Evolutionary conservation across 2,888 invertebrate species (phyloP), one percentile per base, ranked within the genome.

Genomic region (Sinhomidia bicolor): DNA sequence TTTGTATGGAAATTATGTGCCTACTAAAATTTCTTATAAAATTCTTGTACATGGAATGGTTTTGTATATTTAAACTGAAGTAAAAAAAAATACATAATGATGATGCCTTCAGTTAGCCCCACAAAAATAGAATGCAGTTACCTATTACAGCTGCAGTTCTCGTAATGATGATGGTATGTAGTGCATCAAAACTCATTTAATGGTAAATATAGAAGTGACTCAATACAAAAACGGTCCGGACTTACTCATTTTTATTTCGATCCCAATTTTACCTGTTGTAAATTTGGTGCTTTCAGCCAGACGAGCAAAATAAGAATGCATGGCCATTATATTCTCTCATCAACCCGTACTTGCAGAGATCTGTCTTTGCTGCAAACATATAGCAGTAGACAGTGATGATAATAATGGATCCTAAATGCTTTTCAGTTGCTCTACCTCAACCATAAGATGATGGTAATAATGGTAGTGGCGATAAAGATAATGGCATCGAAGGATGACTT

Each of bases 401-500:
- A 41, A 5, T 23, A 47, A 62, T 76, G 60, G 17, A 26, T 1
- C 41, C 20, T 60, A 71, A 60, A 76, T 76, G 62, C 14, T 44
- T 84, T 29, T 74, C n/a, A 29, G 17, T 47, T 29, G 51, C 29
- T 47, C 23, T 47, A 47, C n/a, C 10, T 6, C n/a, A 51, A 47
- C 74, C 71, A 17, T 68, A 32, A 17, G 65, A 62, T 26, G 60
- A 62, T 32, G 29, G 62, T 62, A 32, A 68, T 44, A 44, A 44
- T 20, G 26, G 14, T 20, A 44, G 44, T 71, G 44, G 26, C 12
- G 36, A 68, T 17, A 36, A 36, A 41, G 44, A 71, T 44, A 68
- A 71, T 71, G 44, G 26, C 71, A 71, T 23, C 3, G 44, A 44
- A 51, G 23, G 51, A 74, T 74, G 51, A 74, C 74, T 74, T 44